These are phyloP conservation scores for Synodontis membranacea DNA, from an alignment of 2,113 vertebrate genomes.

Conservation along the genomic window DNA sequence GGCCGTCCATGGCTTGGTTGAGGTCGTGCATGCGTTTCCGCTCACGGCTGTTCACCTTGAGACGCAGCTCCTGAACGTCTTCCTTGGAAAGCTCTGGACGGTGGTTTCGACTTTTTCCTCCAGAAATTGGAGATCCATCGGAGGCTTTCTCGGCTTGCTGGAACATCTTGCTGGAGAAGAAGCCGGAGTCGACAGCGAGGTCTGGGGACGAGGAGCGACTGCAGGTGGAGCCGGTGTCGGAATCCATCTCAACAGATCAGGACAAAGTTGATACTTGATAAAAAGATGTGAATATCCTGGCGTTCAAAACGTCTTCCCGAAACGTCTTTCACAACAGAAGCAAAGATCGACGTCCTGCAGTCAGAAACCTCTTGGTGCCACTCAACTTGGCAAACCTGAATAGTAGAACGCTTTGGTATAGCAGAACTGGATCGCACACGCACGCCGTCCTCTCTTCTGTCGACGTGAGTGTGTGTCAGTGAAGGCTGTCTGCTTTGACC, in stretches of 20 bases:
- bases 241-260: slow-evolving; percentile 67
- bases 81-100: slow-evolving; percentile 62
- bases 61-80: slow-evolving; percentile 74
- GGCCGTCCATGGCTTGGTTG: slow-evolving; percentile 82
- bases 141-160: slow-evolving; percentile 61
- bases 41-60: slow-evolving; percentile 82
- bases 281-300: neutral
- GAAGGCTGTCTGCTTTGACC: slow-evolving; percentile 50
- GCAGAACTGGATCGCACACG: neutral
- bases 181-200: slow-evolving; percentile 69
- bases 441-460: neutral
- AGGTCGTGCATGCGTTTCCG: slow-evolving; percentile 82
- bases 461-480: slow-evolving; percentile 17
- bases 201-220: slow-evolving; percentile 81
- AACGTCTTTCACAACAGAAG: neutral
- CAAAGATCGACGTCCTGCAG: neutral
- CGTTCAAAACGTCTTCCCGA: neutral
- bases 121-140: slow-evolving; percentile 20
- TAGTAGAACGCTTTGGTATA: neutral
- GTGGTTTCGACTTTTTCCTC: slow-evolving; percentile 54
- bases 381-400: neutral
- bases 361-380: neutral
- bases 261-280: neutral
- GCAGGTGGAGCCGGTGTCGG: slow-evolving; percentile 73
- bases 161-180: slow-evolving; percentile 76